These are phyloP conservation scores for Ennomos fuscantarius DNA, from an alignment of 2,888 invertebrate species.

Conservation along the genomic window DNA sequence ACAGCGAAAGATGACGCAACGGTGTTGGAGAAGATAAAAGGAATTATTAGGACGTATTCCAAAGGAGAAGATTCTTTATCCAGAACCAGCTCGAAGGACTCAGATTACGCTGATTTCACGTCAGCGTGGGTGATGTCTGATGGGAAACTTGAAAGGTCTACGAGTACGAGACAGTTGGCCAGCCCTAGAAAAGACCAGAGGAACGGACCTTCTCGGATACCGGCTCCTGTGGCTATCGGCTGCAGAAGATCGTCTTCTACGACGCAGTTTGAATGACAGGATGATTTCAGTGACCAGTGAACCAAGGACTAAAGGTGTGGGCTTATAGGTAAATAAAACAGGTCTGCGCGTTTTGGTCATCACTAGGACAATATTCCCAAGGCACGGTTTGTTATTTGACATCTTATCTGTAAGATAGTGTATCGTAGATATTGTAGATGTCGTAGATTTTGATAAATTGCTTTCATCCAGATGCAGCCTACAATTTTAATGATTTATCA, in stretches of 20 bases:
- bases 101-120: slow-evolving; percentile 88
- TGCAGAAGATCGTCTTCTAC: slow-evolving; percentile 78
- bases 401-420: slow-evolving; percentile 23
- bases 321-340: slow-evolving; percentile 23
- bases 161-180: slow-evolving; percentile 81
- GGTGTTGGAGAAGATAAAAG: slow-evolving; percentile 91
- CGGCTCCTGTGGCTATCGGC: slow-evolving; percentile 75
- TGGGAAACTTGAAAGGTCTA: slow-evolving; percentile 86
- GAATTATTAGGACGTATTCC: slow-evolving; percentile 80
- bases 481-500: background rate
- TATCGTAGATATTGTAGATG: slow-evolving; percentile 24
- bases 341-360: slow-evolving; percentile 15
- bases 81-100: slow-evolving; percentile 81
- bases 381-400: slow-evolving; percentile 11
- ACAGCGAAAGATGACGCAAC: slow-evolving; percentile 90
- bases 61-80: slow-evolving; percentile 77
- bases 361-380: slow-evolving; percentile 4
- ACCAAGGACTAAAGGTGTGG: slow-evolving; percentile 39
- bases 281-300: slow-evolving; percentile 46
- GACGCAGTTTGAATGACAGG: slow-evolving; percentile 76
- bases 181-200: slow-evolving; percentile 77
- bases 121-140: slow-evolving; percentile 90
- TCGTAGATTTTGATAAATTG: slow-evolving; percentile 22
- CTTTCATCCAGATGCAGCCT: background rate
- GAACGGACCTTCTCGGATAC: slow-evolving; percentile 75